Evolutionary conservation across 2,797 vertebrate genomes (phyloP), one percentile per base, ranked within the genome.

Genomic region (Xiphorhynchus erythropygius): DNA sequence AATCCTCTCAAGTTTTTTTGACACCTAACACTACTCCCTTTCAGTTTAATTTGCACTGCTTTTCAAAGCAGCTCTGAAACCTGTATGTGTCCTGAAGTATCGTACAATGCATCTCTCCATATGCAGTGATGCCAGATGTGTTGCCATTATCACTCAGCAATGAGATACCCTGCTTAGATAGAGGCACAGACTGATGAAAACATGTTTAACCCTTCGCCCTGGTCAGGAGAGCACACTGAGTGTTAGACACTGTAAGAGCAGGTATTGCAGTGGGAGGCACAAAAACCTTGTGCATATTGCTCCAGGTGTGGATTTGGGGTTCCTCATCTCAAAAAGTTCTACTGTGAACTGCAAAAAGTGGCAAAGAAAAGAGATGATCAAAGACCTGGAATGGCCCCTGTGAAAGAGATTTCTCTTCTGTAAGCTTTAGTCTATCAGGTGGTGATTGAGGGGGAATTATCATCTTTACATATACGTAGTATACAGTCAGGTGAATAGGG

Each of bases 1-100:
- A 90, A 93, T 87, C 63, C 24, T 94, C n/a, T 87, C 50, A 82
- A 84, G 84, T 76, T 90, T 84, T 89, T 92, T 77, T 95, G 47
- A 76, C 81, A 70, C 80, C 33, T 91, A 25, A 17, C 80, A 22
- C 35, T 87, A 42, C 32, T 90, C 50, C 17, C 70, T 84, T 90
- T 30, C 74, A 22, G 39, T 90, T 95, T 87, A 90, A 93, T 93
- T 96, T 93, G 53, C 68, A 77, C 71, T 84, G 37, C 21, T 83
- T 80, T 93, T 90, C 55, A 93, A 91, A 94, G 74, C 70, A 82
- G 11, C 27, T 21, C 10, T 21, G 46, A 88, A 91, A 64, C 33
- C 41, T 53, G 16, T 50, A 28, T 7, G 2, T 87, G 55, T 71
- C 92, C 53, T 71, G 49, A 84, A 68, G 35, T 62, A 47, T 30